Percentiles rank a stretch among this genome's conserved stretches.
Evolutionary conservation across 2,797 vertebrate species (phyloP).

Genomic region (Arrhamphus sclerolepis): DNA sequence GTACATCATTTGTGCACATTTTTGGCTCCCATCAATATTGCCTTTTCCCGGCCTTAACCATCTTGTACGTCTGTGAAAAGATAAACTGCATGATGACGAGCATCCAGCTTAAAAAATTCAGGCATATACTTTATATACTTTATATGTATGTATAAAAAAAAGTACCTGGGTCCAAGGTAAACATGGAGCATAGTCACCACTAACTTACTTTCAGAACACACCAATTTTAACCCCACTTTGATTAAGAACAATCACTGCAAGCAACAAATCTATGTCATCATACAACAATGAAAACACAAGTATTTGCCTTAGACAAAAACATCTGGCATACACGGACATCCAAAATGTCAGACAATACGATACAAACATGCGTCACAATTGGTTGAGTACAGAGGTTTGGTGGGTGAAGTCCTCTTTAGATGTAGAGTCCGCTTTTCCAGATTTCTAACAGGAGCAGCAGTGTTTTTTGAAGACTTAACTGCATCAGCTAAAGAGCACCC

Average conservation of each 20-base stretch:
- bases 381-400: conserved; percentile 54
- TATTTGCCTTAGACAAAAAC: conserved; percentile 76
- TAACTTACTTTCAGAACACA: conserved; percentile 72
- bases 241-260: conserved; percentile 79
- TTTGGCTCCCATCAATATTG: conserved; percentile 26
- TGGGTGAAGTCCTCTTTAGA: conserved; percentile 31
- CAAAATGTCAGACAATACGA: conserved; percentile 77
- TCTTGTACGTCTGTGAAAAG: conserved; percentile 33
- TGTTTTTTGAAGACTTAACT: conserved; percentile 30
- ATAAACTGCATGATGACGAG: conserved; percentile 49
- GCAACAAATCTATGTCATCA: conserved; percentile 75
- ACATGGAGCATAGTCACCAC: conserved; percentile 70
- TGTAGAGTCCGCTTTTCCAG: conserved; percentile 26
- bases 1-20: conserved; percentile 26
- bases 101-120: conserved; percentile 47
- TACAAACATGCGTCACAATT: conserved; percentile 78
- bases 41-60: conserved; percentile 34
- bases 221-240: conserved; percentile 74
- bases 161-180: conserved; percentile 62
- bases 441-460: conserved; percentile 37
- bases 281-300: conserved; percentile 75
- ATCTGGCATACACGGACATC: conserved; percentile 74
- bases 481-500: conserved; percentile 61
- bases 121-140: conserved; percentile 34
- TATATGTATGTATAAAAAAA: conserved; percentile 31